Percentiles rank a stretch among this genome's conserved stretches.
Conservation (phyloP, 2,113 vertebrate species). For the Anoplopoma fimbria region DNA sequence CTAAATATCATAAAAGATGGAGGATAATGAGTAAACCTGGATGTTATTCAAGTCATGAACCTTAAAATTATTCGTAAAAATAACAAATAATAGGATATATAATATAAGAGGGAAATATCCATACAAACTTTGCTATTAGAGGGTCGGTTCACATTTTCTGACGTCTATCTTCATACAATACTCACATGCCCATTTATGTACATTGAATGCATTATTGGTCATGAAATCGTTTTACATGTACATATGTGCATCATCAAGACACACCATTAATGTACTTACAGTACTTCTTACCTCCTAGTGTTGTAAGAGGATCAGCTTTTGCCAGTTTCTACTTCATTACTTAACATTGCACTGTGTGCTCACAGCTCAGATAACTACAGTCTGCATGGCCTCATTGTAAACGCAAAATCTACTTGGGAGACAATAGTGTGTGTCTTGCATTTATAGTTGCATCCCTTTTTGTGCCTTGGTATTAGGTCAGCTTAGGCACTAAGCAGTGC, state of each 20-base stretch:
- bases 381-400: conserved; percentile 18
- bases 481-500: not conserved
- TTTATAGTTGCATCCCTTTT: not conserved
- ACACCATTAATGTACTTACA: conserved; percentile 1
- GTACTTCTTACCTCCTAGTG: not conserved
- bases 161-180: not conserved
- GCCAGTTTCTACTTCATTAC: not conserved
- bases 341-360: conserved; percentile 18
- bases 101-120: not conserved
- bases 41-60: not conserved
- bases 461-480: not conserved
- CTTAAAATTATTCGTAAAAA: not conserved
- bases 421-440: not conserved
- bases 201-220: too few species aligned
- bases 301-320: not conserved
- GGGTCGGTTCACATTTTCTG: not conserved
- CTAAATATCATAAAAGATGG: not conserved
- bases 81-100: not conserved
- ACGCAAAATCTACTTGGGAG: conserved; percentile 3
- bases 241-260: not conserved
- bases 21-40: not conserved
- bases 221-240: not conserved
- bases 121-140: not conserved
- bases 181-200: not conserved
- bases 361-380: conserved; percentile 31